Percentiles rank a stretch among this genome's conserved stretches.
Conservation (phyloP, 2,888 invertebrate genomes). For the Drosophila putrida region DNA sequence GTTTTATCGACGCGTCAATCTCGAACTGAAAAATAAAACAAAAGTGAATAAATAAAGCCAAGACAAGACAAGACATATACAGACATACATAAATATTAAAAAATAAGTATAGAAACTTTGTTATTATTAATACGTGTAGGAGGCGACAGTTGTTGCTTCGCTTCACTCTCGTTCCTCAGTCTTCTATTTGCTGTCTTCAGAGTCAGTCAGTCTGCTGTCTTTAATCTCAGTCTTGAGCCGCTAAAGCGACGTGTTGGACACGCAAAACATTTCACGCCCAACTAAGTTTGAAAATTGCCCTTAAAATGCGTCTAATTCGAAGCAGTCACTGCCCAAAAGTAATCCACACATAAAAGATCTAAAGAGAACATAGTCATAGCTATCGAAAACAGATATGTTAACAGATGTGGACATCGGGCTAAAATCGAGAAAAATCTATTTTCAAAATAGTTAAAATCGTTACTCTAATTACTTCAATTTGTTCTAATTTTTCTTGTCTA, state of each 20-base stretch:
- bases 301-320: slow-evolving; percentile 59
- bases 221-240: slow-evolving; percentile 26
- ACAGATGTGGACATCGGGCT: no score
- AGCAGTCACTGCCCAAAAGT: slow-evolving; percentile 53
- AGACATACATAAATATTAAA: slow-evolving; percentile 39
- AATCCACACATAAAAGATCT: background rate
- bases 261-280: slow-evolving; percentile 13
- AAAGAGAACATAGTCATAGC: no score
- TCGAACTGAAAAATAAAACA: slow-evolving; percentile 44
- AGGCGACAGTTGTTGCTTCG: slow-evolving; percentile 41
- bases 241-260: slow-evolving; percentile 47
- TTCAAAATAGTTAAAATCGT: no score
- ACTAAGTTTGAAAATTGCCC: background rate
- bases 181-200: background rate
- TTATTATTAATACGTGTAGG: slow-evolving; percentile 57
- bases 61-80: slow-evolving; percentile 12
- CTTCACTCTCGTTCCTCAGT: slow-evolving; percentile 30
- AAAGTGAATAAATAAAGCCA: slow-evolving; percentile 18
- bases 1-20: slow-evolving; percentile 72
- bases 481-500: background rate
- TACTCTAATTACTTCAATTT: no score
- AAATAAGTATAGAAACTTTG: slow-evolving; percentile 66
- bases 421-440: no score
- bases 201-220: slow-evolving; percentile 5
- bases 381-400: no score